Percentiles rank a stretch among this genome's conserved stretches.
These are phyloP conservation scores for Tretioscincus oriximinensis DNA, from an alignment of 2,113 vertebrate species.

Conservation along the genomic window DNA sequence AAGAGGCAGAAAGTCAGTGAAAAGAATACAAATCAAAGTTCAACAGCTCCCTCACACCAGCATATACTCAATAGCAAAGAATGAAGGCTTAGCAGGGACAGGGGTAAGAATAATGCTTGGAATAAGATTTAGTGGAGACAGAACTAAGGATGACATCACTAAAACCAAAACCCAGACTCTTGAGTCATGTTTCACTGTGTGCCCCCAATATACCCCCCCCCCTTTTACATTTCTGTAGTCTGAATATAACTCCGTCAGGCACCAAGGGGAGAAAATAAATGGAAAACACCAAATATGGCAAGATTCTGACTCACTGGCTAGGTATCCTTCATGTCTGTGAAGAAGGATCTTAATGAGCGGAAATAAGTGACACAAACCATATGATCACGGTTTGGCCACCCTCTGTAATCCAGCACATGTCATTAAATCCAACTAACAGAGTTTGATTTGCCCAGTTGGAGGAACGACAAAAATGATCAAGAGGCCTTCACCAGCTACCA, in stretches of 20 bases:
- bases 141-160: conserved; percentile 58
- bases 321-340: conserved; percentile 37
- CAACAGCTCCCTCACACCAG: neutral
- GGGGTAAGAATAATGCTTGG: no score
- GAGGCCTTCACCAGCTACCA: neutral
- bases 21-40: neutral
- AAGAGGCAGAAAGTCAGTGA: neutral
- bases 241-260: conserved; percentile 49
- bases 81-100: no score
- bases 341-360: conserved; percentile 36
- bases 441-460: conserved; percentile 29
- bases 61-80: no score
- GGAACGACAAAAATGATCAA: neutral
- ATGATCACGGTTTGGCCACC: conserved; percentile 10
- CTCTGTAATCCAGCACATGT: conserved; percentile 21
- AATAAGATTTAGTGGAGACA: no score
- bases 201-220: conserved; percentile 51
- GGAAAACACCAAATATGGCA: conserved; percentile 56
- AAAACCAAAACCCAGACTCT: conserved; percentile 45
- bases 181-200: conserved; percentile 67
- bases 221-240: conserved; percentile 57
- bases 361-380: conserved; percentile 33
- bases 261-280: conserved; percentile 57
- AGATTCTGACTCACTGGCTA: conserved; percentile 62
- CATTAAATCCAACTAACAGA: neutral